Evolutionary conservation across 2,888 invertebrate species (phyloP), one percentile per base, ranked within the genome.

Genomic region (Malthinus flaveolus): DNA sequence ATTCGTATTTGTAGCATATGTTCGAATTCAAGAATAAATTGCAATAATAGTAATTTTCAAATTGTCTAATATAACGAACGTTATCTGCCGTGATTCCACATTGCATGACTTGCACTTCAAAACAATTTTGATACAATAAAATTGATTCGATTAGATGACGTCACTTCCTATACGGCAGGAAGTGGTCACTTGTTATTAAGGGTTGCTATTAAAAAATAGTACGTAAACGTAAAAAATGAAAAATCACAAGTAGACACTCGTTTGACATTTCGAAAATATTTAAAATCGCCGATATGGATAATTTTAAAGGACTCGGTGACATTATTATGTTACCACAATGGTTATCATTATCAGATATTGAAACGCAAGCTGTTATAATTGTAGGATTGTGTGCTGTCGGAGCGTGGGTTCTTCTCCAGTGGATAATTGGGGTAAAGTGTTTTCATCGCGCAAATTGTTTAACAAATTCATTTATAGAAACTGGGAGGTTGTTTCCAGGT

Each of bases 361-460:
- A 70, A 56, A 49, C 64, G n/a, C 68, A 70, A 49, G 65, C 66
- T 6, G 35, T 64, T 8, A 46, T 68, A 37, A 44, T 68, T 42
- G 50, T 65, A 8, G 68, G 68, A 8, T 57, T 66, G 9, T 68
- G 64, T 13, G 68, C 66, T 39, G 63, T 70, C 4, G 70, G 70
- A 3, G 66, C 64, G 7, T 70, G 68, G 68, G 64, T 68, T 3
- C 50, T 70, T 12, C 45, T 69, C 32, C 61, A 63, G 10, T 67
- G 66, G 67, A 13, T 67, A 32, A 10, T 67, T 12, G 64, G 68
- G 63, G 69, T 69, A 61, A 36, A 35, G 34, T 42, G 9, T 7
- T n/a, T 10, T 3, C 12, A 33, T 36, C 44, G 4, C 13, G 13
- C 13, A 31, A 6, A 36, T 32, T 45, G 3, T 32, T 6, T 45